phyloP scores from a whole-genome alignment of 2,888 invertebrate genomes.

The Sarcophaga carnaria region DNA sequence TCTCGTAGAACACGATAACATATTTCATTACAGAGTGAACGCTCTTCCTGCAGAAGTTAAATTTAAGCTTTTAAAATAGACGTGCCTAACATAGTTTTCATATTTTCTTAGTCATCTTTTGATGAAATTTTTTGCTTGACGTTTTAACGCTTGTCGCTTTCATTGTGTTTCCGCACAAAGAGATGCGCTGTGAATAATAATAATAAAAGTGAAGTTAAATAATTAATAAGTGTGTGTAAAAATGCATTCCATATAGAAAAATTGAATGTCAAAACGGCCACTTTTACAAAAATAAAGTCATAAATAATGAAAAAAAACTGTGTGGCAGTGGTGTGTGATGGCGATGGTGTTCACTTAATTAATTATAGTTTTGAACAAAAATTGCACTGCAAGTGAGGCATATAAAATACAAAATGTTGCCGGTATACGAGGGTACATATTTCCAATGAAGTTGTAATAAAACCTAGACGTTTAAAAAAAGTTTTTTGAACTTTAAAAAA shows the following conservation, averaged over 20 bases:
- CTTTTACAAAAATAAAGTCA: slow-evolving; percentile 33
- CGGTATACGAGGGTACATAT: slow-evolving; percentile 19
- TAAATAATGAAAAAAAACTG: slow-evolving; percentile 33
- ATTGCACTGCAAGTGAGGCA: neutral
- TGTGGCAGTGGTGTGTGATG: neutral
- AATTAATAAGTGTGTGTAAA: slow-evolving; percentile 59
- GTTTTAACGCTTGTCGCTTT: neutral
- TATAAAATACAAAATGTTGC: slow-evolving; percentile 28
- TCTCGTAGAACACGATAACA: too few species aligned
- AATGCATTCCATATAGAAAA: slow-evolving; percentile 45
- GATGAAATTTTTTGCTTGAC: neutral
- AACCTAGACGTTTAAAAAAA: neutral
- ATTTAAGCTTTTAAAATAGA: too few species aligned
- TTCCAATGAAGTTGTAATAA: neutral
- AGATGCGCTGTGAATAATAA: too few species aligned
- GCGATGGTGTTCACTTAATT: slow-evolving; percentile 38
- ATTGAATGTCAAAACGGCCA: slow-evolving; percentile 54
- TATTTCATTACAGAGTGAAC: too few species aligned
- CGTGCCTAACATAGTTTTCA: too few species aligned
- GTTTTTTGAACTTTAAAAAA: neutral
- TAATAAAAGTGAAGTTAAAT: slow-evolving; percentile 8
- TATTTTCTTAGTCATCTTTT: too few species aligned
- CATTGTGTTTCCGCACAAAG: neutral
- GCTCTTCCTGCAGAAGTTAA: too few species aligned
- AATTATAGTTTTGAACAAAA: slow-evolving; percentile 53